Percentiles rank a stretch among this genome's conserved stretches.
Conservation (phyloP, 2,888 invertebrate genomes). For the Lithophane leautieri region DNA sequence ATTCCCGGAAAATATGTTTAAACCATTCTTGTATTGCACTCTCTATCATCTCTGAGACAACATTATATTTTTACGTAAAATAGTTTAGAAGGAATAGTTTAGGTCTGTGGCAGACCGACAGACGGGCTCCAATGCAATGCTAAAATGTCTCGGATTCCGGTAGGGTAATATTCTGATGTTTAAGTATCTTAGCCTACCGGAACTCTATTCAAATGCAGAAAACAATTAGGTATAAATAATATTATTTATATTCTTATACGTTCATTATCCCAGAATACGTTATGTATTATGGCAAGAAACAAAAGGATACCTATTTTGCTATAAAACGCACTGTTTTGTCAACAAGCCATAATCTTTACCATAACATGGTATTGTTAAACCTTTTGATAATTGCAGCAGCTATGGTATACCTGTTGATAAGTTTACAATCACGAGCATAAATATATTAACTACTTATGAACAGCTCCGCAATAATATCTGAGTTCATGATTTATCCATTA, state of each 20-base stretch:
- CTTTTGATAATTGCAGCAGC: no score
- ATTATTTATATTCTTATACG: neutral
- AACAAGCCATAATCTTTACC: neutral
- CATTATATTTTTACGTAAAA: no score
- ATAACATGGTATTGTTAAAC: neutral
- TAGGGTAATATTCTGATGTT: neutral
- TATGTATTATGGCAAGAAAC: neutral
- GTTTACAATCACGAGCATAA: neutral
- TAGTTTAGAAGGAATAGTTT: no score
- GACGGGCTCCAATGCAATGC: neutral
- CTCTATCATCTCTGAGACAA: no score
- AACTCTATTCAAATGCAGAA: constrained; percentile 8
- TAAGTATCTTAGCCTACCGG: neutral
- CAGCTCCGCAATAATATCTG: no score
- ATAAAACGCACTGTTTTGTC: neutral
- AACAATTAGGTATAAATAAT: constrained; percentile 18
- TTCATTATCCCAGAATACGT: neutral
- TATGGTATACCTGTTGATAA: no score
- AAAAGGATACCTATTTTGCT: neutral
- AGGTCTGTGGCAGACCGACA: no score
- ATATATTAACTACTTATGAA: no score
- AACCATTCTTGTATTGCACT: no score
- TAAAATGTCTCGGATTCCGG: neutral
- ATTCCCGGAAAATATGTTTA: no score
- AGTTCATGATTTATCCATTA: no score